phyloP scores from a whole-genome alignment of 2,888 invertebrate genomes.

The Lordiphosa andalusiaca region DNA sequence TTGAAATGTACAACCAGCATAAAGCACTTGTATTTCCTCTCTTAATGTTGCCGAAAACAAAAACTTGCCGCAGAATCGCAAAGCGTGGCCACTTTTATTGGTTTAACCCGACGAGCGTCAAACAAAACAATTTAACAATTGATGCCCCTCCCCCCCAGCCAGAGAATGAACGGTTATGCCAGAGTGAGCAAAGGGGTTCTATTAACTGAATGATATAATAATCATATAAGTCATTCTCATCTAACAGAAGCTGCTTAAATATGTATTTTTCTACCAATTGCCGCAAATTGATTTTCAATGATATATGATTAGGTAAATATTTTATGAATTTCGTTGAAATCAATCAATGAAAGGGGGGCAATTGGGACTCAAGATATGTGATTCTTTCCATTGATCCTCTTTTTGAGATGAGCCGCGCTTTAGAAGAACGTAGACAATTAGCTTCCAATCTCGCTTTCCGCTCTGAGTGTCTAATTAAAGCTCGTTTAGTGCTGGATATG shows the following conservation, averaged over 20 bases:
- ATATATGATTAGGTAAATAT: no score
- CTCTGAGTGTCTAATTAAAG: no score
- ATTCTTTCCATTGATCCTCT: no score
- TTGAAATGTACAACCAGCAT: slow-evolving; percentile 9
- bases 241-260: background rate
- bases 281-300: no score
- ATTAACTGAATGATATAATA: slow-evolving; percentile 35
- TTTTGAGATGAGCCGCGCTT: no score
- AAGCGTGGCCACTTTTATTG: slow-evolving; percentile 69
- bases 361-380: no score
- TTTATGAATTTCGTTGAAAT: no score
- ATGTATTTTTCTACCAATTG: no score
- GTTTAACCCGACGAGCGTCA: slow-evolving; percentile 39
- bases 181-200: slow-evolving; percentile 32
- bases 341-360: no score
- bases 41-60: slow-evolving; percentile 13
- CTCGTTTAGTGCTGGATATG: no score
- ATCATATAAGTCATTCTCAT: slow-evolving; percentile 14
- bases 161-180: slow-evolving; percentile 55
- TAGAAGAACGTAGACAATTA: no score
- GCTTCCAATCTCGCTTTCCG: no score
- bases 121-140: slow-evolving; percentile 69
- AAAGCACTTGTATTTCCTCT: slow-evolving; percentile 31
- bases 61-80: slow-evolving; percentile 31
- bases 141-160: slow-evolving; percentile 28